Evolutionary conservation across 2,888 invertebrate genomes (phyloP).

Genomic region (Nemotelus nigrinus): DNA sequence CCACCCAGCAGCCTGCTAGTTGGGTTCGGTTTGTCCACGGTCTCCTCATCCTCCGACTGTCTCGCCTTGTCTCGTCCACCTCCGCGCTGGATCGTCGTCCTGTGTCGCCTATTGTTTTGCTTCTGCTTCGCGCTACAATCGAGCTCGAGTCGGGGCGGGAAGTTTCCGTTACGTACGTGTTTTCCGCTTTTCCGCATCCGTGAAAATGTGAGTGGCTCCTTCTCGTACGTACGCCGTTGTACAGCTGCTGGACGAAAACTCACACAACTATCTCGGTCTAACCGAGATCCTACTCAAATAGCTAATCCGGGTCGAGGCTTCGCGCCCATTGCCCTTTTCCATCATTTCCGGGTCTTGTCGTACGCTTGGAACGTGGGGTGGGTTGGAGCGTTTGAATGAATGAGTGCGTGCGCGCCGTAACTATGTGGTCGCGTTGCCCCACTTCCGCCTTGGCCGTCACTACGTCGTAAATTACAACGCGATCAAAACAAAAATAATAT

Average conservation of each 20-base stretch:
- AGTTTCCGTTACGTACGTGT: conserved; percentile 23
- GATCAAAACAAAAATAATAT: conserved; percentile 34
- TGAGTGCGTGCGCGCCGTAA: conserved; percentile 36
- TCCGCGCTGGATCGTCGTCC: neutral
- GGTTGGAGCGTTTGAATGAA: conserved; percentile 22
- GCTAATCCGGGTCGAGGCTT: neutral
- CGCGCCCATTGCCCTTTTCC: neutral
- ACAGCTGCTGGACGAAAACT: too few species aligned
- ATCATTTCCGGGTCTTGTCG: neutral
- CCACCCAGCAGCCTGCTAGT: neutral
- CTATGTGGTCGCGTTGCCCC: neutral
- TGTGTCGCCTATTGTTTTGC: conserved; percentile 21
- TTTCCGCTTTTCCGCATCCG: conserved; percentile 17
- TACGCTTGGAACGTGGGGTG: neutral
- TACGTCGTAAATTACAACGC: conserved; percentile 41
- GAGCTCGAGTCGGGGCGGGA: conserved; percentile 16
- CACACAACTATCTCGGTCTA: too few species aligned
- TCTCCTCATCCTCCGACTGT: conserved; percentile 15
- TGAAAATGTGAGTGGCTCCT: neutral
- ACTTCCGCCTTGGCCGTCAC: neutral
- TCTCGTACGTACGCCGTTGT: too few species aligned
- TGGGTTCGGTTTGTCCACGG: neutral
- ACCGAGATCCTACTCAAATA: too few species aligned
- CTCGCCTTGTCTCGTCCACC: conserved; percentile 23
- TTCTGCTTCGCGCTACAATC: conserved; percentile 15